Percentiles rank a stretch among this genome's conserved stretches.
Evolutionary conservation across 2,888 invertebrate genomes (phyloP).

Genomic region (Dicycla oo): DNA sequence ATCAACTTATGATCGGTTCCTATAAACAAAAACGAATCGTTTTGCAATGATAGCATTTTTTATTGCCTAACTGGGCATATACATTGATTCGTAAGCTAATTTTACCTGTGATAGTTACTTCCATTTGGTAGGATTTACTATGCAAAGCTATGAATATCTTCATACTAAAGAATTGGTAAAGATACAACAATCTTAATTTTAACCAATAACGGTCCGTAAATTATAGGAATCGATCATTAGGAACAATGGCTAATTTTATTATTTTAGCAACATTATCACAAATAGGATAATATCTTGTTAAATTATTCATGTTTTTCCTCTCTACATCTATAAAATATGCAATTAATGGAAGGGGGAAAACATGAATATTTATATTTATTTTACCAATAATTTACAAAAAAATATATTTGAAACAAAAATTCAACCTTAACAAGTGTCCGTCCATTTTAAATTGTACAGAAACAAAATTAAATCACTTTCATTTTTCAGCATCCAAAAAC

Average conservation of each 20-base stretch:
- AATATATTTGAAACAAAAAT: not conserved
- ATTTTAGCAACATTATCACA: not conserved
- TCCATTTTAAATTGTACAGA: not conserved
- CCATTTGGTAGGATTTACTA: too few species aligned
- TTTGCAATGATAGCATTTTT: too few species aligned
- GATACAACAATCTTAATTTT: too few species aligned
- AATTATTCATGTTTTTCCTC: not conserved
- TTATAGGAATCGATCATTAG: too few species aligned
- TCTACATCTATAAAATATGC: not conserved
- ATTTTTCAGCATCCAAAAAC: constrained; percentile 75
- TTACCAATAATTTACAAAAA: not conserved
- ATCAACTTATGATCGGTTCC: not conserved
- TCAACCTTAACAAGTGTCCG: not conserved
- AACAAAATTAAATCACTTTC: not conserved
- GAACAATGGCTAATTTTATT: not conserved
- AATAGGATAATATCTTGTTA: not conserved
- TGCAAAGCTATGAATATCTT: too few species aligned
- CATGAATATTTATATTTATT: not conserved
- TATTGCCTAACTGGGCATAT: too few species aligned
- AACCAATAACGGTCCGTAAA: too few species aligned
- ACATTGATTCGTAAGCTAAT: too few species aligned
- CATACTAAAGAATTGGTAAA: too few species aligned
- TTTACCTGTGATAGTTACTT: too few species aligned
- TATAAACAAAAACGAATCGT: too few species aligned
- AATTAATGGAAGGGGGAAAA: not conserved